Conservation (phyloP, 1,140 invertebrate genomes). For the Augochlora pura region DNA sequence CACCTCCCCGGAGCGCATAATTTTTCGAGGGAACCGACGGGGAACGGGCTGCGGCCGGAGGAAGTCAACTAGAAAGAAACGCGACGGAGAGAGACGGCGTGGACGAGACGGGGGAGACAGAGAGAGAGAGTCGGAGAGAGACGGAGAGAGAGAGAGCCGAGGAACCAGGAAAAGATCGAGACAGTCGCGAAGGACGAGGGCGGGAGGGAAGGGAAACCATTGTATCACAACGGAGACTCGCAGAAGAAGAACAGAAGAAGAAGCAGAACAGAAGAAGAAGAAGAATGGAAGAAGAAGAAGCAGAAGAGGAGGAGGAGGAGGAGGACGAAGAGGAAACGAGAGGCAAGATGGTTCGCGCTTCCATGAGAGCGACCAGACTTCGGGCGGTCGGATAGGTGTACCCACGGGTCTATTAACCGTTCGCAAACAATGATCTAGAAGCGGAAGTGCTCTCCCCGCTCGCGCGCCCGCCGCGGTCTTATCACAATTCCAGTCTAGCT, state of each 20-base stretch:
- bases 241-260: too few relatives aligned
- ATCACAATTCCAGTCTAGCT: conserved; percentile 74
- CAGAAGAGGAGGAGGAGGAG: background rate
- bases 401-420: conserved; percentile 78
- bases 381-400: conserved; percentile 68
- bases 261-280: background rate
- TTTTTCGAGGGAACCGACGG: conserved; percentile 66
- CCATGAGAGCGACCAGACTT: conserved; percentile 68
- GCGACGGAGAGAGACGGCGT: background rate
- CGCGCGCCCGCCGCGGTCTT: conserved; percentile 64
- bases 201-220: conserved; percentile 19
- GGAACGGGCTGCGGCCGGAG: conserved; percentile 39
- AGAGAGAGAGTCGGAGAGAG: conserved; percentile 1
- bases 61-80: conserved; percentile 59
- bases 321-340: conserved; percentile 38
- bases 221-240: conserved; percentile 5
- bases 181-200: background rate
- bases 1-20: conserved; percentile 68
- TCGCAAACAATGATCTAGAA: conserved; percentile 79
- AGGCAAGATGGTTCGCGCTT: conserved; percentile 55
- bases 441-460: conserved; percentile 69
- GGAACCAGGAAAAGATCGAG: background rate
- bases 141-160: background rate
- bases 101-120: background rate
- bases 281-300: background rate